Evolutionary conservation across 2,888 invertebrate species (phyloP), one percentile per base, ranked within the genome.

Genomic region (Apomyelois bistriatella): DNA sequence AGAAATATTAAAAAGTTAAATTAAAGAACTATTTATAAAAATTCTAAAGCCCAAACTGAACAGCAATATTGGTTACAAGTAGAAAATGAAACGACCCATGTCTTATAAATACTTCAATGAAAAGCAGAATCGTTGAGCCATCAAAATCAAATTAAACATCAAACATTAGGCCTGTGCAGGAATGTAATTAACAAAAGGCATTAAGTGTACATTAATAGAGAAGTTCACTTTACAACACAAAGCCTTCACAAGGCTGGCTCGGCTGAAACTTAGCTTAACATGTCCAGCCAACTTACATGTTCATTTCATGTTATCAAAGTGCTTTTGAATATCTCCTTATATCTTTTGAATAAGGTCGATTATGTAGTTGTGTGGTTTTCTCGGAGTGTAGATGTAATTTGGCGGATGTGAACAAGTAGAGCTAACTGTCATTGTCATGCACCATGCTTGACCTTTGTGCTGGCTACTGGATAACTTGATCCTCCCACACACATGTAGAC

Each of bases 391-490:
- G 42, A 42, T 16, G 1, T 49, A 60, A 46, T 36, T 32, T 74
- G 60, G 74, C 60, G 52, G 61, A 61, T 66, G 66, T 62, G 68
- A 74, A 76, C 76, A 73, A 75, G 74, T 74, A 66, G 66, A 70
- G 73, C 74, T 79, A 79, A 82, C 79, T 80, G 79, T 79, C 80
- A 77, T 76, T 80, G 79, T 78, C 76, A 77, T 71, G 73, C 67
- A 78, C 78, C 75, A 77, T 70, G 72, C 66, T 64, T 70, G 62
- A 77, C 70, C 74, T 78, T 78, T 75, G 72, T 78, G 69, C 68
- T 71, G 65, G 70, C 70, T 70, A 74, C 68, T 64, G 64, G 64
- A 65, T 78, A 76, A 78, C 68, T 76, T 77, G 79, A 79, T 77
- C 72, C n/a, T n/a, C n/a, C n/a, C 74, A 57, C 57, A 68, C 68